Percentiles rank a stretch among this genome's conserved stretches.
These are phyloP conservation scores for Gambusia affinis DNA, from an alignment of 2,113 vertebrate species.

Conservation along the genomic window DNA sequence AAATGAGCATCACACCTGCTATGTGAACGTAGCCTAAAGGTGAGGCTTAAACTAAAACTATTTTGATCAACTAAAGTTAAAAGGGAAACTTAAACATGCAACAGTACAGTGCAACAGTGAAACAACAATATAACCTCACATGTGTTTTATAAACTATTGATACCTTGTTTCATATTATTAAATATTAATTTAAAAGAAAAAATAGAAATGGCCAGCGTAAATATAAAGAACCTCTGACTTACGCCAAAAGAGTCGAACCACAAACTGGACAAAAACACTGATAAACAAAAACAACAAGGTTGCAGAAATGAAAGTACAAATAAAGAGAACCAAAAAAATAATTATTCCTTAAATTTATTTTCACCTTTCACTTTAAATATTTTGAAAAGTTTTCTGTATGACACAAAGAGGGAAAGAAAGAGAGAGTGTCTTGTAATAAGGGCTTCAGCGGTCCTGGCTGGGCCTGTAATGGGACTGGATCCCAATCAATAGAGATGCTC, in stretches of 20 bases:
- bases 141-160: neutral
- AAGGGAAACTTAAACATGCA: too few species aligned
- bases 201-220: neutral
- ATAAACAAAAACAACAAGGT: slow-evolving; percentile 60
- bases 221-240: slow-evolving; percentile 9
- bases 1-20: too few species aligned
- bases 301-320: slow-evolving; percentile 56
- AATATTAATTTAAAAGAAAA: neutral
- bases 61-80: too few species aligned
- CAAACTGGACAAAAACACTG: slow-evolving; percentile 17
- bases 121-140: too few species aligned
- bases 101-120: too few species aligned
- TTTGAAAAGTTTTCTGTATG: slow-evolving; percentile 64
- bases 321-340: slow-evolving; percentile 51
- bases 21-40: too few species aligned
- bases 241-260: slow-evolving; percentile 30
- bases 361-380: slow-evolving; percentile 73
- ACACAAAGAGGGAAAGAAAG: slow-evolving; percentile 27
- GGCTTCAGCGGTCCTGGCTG: slow-evolving; percentile 64
- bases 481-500: slow-evolving; percentile 81
- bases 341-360: slow-evolving; percentile 75
- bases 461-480: slow-evolving; percentile 80
- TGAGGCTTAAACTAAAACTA: too few species aligned
- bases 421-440: slow-evolving; percentile 67
- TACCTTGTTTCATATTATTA: neutral